These are phyloP conservation scores for Fratercula arctica DNA, from an alignment of 2,797 vertebrate species.

Conservation along the genomic window DNA sequence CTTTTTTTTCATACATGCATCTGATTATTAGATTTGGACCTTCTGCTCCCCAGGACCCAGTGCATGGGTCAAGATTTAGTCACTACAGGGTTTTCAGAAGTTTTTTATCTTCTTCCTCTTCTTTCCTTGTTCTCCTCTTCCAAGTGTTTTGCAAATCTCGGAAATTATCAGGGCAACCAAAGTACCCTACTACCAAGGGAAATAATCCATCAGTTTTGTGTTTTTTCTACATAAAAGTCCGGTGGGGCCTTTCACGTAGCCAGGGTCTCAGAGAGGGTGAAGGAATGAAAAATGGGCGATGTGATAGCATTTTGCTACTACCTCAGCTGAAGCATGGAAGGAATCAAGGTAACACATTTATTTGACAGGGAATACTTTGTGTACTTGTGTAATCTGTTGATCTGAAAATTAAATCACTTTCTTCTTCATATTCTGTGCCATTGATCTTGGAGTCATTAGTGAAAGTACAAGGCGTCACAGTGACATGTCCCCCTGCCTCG, in stretches of 20 bases:
- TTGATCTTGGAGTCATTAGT: conserved; percentile 45
- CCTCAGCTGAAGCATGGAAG: neutral
- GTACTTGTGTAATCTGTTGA: conserved; percentile 9
- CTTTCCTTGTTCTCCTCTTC: neutral
- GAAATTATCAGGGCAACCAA: neutral
- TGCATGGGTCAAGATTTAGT: neutral
- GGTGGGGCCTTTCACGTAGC: neutral
- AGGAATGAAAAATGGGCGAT: neutral
- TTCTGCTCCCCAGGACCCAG: neutral
- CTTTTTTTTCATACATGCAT: neutral
- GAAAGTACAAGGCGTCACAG: neutral
- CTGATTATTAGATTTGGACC: neutral
- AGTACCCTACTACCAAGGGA: neutral
- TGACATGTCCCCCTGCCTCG: neutral
- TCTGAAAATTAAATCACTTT: conserved; percentile 55
- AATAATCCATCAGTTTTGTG: neutral
- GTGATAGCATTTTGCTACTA: neutral
- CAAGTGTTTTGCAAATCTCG: neutral
- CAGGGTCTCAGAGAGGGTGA: neutral
- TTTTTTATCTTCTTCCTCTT: neutral
- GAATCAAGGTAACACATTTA: neutral
- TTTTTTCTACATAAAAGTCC: neutral
- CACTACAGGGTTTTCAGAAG: neutral
- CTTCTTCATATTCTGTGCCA: neutral
- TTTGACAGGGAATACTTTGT: conserved; percentile 7